Base-by-base conservation (phyloP, 1,140 invertebrate genomes). In the Oncopodura yosiiana region DNA sequence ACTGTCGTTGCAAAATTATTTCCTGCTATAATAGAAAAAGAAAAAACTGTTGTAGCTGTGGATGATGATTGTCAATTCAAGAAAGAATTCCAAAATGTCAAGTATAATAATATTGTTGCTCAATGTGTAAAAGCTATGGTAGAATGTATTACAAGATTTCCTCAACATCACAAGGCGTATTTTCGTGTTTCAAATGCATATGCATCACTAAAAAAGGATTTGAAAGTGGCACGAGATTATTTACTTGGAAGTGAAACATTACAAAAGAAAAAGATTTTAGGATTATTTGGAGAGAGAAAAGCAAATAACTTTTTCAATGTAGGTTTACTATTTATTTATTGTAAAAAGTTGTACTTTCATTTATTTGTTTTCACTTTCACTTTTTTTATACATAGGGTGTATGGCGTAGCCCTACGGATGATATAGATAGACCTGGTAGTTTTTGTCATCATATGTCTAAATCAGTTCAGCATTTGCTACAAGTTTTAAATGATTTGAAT, bases 141-240 rank as follows among this genome's bases (percentile, higher is more conserved):
- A 72, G 78, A 88, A 59, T 94, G 90, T 68, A 75, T 89, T 3
- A 76, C 78, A 42, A 73, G 91, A 36, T 92, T 92, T 71, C 81
- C 87, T 0, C 84, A 87, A 62, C 90, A 96, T 73, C 94, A 94
- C 69, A 95, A 95, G 72, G 86, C 89, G 0, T 74, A 91, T 24
- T 94, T 93, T 69, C 77, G 90, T 56, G 69, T 95, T 26, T 83
- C 87, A 2, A 79, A 92, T 69, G 83, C 87, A 64, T 91, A 84
- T 69, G 86, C 84, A 66, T 77, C 83, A 53, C 86, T 83, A 21
- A 77, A 81, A 66, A 72, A 73, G 38, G 74, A 77, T 38, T 81
- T 26, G 71, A 74, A 51, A 81, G 80, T 67, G 81, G 81, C 59
- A 76, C 80, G 62, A 42, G 80, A 86, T 61, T 70, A 88, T 9